phyloP scores from a whole-genome alignment of 2,113 vertebrate species.

The mouse (Mus musculus) region GRCm39 chr11:37071001-37071500 shows the following conservation, averaged over 20 bases:
- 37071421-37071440: slow-evolving; percentile 16
- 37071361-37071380: neutral
- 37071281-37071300: neutral
- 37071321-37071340: neutral
- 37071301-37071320: neutral
- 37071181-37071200: slow-evolving; percentile 60
- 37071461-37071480: neutral
- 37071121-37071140: slow-evolving; percentile 57
- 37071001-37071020: slow-evolving; percentile 73
- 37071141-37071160: slow-evolving; percentile 51
- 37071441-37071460: slow-evolving; percentile 28
- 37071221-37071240: slow-evolving; percentile 28
- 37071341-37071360: slow-evolving; percentile 22
- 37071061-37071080: slow-evolving; percentile 47
- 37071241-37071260: slow-evolving; percentile 6
- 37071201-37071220: slow-evolving; percentile 47
- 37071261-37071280: neutral
- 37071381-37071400: slow-evolving; percentile 44
- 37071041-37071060: slow-evolving; percentile 41
- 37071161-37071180: slow-evolving; percentile 64
- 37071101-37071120: slow-evolving; percentile 30
- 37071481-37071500: neutral
- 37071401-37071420: slow-evolving; percentile 1
- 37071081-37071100: slow-evolving; percentile 43
- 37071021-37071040: slow-evolving; percentile 36